Evolutionary conservation across 2,888 invertebrate genomes (phyloP), one percentile per base, ranked within the genome.

Genomic region (Scaptomyza polygonia): DNA sequence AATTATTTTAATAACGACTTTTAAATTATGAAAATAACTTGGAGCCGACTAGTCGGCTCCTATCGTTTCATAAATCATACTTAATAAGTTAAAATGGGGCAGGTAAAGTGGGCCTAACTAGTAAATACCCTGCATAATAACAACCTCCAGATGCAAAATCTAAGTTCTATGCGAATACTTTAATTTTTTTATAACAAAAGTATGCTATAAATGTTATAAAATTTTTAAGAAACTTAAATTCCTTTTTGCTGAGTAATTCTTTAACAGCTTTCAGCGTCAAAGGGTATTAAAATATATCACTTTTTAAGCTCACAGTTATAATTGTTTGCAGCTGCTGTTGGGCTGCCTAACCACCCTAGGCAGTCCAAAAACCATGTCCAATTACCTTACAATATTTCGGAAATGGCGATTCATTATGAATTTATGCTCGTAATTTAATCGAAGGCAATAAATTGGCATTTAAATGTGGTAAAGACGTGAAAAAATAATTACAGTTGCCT

Each of bases 361-460:
- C 21, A 48, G n/a, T 6, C 47, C 18, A 40, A 39, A 39, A 32
- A 0, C 32, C 45, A 12, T 12, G 53, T 30, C 48, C 34, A 34
- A 7, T 7, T 36, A 36, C 14, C 39, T 39, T 3, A 16, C 39
- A 8, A 8, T 48, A 34, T 12, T 16, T 29, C 57, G 47, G 63
- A 57, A 55, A 61, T 54, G 67, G 63, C 76, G 74, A 77, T 76
- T 77, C 74, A 77, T 77, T 66, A 73, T 57, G 58, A 52, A 78
- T 72, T 66, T 72, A 57, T 48, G 59, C 69, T 66, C 66, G 68
- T 83, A 76, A 84, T 84, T 84, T 84, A 84, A 84, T 84, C 88
- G 84, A 83, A 73, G 73, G 84, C 88, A 86, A 84, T 84, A 84
- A 84, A 84, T 84, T 84, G 88, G 88, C 86, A 84, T 84, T 84